phyloP scores from a whole-genome alignment of 92 coral and sea anemone species.

The Paragorgia papillata region DNA sequence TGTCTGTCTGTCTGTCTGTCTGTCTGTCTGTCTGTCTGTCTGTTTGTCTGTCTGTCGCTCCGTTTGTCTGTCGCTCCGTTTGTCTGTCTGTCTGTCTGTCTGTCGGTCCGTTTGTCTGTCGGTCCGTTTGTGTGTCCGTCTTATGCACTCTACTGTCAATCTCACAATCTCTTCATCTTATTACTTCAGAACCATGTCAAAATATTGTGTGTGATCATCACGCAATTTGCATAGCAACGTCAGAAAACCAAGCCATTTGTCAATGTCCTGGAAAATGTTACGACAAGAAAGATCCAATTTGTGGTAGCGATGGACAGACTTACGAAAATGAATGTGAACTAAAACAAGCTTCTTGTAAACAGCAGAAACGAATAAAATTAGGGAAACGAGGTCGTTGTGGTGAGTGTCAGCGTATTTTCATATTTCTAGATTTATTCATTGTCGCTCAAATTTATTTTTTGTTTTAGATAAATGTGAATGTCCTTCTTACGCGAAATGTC shows the following conservation, averaged over 20 bases:
- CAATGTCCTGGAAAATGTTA: conserved; percentile 76
- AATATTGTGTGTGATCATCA: conserved; percentile 57
- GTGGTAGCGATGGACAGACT: conserved; percentile 72
- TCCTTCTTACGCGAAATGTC: conserved; percentile 36
- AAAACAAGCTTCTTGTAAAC: conserved; percentile 67
- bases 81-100: neutral
- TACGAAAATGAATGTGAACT: conserved; percentile 53
- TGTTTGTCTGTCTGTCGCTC: conserved; percentile 32
- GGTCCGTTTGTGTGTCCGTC: too few relatives aligned
- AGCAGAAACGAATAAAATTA: conserved; percentile 18
- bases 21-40: conserved; percentile 17
- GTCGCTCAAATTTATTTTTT: neutral
- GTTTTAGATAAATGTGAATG: neutral
- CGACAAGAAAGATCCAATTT: conserved; percentile 52
- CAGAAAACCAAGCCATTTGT: conserved; percentile 67
- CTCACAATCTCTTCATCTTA: neutral
- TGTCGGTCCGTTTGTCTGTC: conserved; percentile 58
- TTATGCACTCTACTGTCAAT: too few relatives aligned
- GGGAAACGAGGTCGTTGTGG: conserved; percentile 9
- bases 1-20: conserved; percentile 59
- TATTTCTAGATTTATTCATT: neutral
- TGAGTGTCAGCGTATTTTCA: neutral
- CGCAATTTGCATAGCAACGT: conserved; percentile 68
- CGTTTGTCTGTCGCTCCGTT: neutral
- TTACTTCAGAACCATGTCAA: conserved; percentile 67